Conservation (phyloP, 2,113 vertebrate species). For the Prietella phreatophila region DNA sequence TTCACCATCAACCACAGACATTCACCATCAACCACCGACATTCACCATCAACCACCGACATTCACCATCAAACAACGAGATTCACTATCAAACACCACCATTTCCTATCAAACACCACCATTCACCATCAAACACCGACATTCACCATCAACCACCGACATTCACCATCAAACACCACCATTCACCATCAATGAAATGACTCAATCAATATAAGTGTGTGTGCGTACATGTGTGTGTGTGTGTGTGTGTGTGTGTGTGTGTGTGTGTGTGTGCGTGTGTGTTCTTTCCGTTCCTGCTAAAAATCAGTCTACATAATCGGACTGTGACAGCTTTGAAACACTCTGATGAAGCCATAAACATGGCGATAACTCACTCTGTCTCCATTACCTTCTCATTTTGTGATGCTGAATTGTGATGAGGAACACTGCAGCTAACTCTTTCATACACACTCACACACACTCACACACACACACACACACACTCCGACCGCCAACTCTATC, state of each 20-base stretch:
- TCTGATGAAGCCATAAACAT: conserved; percentile 10
- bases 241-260: conserved; percentile 13
- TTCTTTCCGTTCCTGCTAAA: background rate
- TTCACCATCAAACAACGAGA: too few relatives aligned
- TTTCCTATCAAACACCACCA: too few relatives aligned
- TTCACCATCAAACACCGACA: too few relatives aligned
- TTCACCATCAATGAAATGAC: too few relatives aligned
- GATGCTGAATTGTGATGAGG: conserved; percentile 5
- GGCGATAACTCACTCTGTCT: conserved; percentile 25
- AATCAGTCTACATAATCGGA: background rate
- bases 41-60: too few relatives aligned
- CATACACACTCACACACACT: background rate
- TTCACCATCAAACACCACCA: too few relatives aligned
- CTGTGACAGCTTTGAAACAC: conserved; percentile 27
- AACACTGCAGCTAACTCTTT: background rate
- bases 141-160: too few relatives aligned
- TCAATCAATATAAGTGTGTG: too few relatives aligned
- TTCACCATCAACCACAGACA: too few relatives aligned
- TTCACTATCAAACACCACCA: too few relatives aligned
- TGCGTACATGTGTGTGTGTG: too few relatives aligned
- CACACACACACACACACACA: background rate
- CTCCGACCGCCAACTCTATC: conserved; percentile 18
- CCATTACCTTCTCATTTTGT: conserved; percentile 11
- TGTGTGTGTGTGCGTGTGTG: conserved; percentile 21
- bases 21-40: too few relatives aligned